Evolutionary conservation across 2,113 vertebrate genomes (phyloP).

Genomic region (Anolis sagrei): DNA sequence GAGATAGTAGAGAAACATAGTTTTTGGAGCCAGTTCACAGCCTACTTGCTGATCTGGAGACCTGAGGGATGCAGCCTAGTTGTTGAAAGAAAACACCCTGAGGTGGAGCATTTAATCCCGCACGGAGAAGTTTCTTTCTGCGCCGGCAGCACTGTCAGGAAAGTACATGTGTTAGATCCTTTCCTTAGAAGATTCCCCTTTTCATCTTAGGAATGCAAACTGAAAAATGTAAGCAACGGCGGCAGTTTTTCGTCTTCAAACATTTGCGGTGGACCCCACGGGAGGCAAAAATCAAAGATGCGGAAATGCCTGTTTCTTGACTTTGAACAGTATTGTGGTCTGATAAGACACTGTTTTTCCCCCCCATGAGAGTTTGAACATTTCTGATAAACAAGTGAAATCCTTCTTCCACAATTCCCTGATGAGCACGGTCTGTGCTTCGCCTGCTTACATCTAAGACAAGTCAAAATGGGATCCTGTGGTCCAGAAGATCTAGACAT

Average conservation of each 20-base stretch:
- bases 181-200: background rate
- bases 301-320: background rate
- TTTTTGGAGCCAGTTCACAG: background rate
- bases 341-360: background rate
- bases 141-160: background rate
- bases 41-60: background rate
- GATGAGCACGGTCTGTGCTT: no score
- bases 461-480: no score
- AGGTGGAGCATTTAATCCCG: background rate
- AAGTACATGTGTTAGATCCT: background rate
- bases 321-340: background rate
- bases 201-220: conserved; percentile 6
- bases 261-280: no score
- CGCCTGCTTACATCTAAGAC: background rate
- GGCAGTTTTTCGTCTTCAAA: background rate
- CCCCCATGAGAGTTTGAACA: background rate
- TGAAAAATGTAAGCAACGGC: background rate
- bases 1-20: no score
- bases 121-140: background rate
- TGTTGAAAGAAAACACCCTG: background rate
- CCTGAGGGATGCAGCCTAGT: background rate
- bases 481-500: no score
- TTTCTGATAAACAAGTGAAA: background rate
- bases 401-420: no score
- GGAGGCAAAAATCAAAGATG: conserved; percentile 1